phyloP scores from a whole-genome alignment of 2,113 vertebrate species.

The Phrynosoma blainvillii region DNA sequence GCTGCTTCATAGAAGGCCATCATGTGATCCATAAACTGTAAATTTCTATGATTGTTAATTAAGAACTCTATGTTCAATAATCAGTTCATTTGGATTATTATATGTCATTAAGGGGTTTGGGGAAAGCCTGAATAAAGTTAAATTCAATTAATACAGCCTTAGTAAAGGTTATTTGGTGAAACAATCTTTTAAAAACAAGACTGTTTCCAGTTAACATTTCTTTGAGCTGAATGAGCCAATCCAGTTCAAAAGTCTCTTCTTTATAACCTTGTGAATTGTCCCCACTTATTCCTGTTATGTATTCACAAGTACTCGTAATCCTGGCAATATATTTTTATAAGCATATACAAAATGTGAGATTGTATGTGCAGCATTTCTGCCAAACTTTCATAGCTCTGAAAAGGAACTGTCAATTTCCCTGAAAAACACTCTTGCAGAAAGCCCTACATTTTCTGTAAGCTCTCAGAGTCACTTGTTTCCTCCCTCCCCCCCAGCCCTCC shows the following conservation, averaged over 20 bases:
- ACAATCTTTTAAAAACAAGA: neutral
- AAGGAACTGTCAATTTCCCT: conserved; percentile 24
- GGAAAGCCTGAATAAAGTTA: neutral
- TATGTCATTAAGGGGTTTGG: neutral
- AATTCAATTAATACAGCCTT: neutral
- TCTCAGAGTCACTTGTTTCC: conserved; percentile 23
- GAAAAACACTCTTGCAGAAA: conserved; percentile 45
- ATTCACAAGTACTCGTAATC: conserved; percentile 40
- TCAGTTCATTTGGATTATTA: neutral
- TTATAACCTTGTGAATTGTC: conserved; percentile 38
- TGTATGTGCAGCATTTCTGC: conserved; percentile 12
- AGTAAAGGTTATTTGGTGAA: neutral
- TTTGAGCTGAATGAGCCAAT: neutral
- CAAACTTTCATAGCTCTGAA: conserved; percentile 43
- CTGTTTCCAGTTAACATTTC: neutral
- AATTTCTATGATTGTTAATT: neutral
- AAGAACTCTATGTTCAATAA: neutral
- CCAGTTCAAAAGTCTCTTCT: conserved; percentile 22
- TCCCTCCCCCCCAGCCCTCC: neutral
- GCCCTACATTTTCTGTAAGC: conserved; percentile 5
- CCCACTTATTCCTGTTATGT: conserved; percentile 45
- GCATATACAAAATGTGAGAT: neutral
- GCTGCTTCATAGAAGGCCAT: neutral
- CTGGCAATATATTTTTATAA: neutral
- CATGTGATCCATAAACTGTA: neutral